Conservation (phyloP, 2,113 vertebrate genomes). For the Empidonax alnorum region DNA sequence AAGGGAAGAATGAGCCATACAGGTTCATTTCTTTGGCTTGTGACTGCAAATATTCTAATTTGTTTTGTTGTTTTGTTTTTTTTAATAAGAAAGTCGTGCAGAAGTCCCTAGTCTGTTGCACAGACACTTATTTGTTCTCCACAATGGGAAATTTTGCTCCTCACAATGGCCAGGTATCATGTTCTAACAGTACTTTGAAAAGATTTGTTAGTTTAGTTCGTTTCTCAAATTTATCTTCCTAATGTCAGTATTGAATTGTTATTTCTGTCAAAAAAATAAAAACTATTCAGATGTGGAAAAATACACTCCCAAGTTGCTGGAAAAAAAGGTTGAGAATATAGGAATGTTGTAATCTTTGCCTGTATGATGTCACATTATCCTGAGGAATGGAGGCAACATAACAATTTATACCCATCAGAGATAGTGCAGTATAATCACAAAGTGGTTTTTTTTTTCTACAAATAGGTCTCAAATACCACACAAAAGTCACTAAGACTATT, state of each 20-base stretch:
- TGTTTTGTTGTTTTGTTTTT: not conserved
- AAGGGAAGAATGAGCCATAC: fast-evolving
- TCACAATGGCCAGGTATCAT: not conserved
- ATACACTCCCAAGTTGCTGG: not conserved
- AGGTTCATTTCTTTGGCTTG: not conserved
- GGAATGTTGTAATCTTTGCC: not conserved
- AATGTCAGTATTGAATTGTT: not conserved
- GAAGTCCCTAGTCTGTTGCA: not conserved
- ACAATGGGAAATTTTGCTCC: not conserved
- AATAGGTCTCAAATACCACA: not conserved
- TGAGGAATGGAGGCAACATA: not conserved
- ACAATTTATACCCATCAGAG: not conserved
- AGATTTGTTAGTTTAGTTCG: not conserved
- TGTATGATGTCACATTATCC: not conserved
- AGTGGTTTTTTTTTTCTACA: not conserved
- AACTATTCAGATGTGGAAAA: not conserved
- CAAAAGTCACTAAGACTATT: not conserved
- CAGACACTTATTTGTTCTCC: not conserved
- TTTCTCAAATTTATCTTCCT: not conserved
- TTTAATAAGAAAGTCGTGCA: not conserved
- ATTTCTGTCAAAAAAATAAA: not conserved
- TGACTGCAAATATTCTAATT: not conserved
- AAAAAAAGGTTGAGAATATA: not conserved
- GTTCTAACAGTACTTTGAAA: not conserved
- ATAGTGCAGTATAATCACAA: not conserved